phyloP scores from a whole-genome alignment of 2,888 invertebrate species.

The Lasioglossum pauxillum region DNA sequence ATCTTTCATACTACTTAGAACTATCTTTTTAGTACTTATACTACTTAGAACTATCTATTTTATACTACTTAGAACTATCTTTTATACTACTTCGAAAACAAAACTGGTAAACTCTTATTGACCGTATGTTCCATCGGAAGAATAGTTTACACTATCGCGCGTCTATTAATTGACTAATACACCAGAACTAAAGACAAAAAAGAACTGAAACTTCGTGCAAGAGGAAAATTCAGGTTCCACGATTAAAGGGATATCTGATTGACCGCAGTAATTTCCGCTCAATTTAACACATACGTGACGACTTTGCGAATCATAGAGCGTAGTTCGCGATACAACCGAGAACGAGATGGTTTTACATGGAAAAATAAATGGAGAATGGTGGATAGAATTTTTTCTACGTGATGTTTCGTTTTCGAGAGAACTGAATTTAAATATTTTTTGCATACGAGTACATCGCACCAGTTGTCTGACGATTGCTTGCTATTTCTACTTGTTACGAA shows the following conservation, averaged over 20 bases:
- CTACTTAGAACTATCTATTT: no score
- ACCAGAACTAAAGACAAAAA: not conserved
- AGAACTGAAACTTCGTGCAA: not conserved
- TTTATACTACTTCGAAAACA: not conserved
- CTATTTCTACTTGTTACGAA: not conserved
- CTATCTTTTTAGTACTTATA: no score
- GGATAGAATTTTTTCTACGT: not conserved
- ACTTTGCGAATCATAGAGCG: not conserved
- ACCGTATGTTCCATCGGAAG: not conserved
- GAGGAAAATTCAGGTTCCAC: not conserved
- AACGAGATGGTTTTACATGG: not conserved
- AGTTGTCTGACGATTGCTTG: not conserved
- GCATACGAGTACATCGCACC: not conserved
- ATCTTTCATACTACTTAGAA: not conserved
- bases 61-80: no score
- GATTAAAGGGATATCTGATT: not conserved
- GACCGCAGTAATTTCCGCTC: not conserved
- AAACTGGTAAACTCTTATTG: no score
- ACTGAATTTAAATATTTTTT: not conserved
- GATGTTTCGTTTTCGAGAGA: not conserved
- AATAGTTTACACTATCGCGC: not conserved
- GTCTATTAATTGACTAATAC: not conserved
- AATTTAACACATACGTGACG: not conserved
- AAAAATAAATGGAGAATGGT: not conserved
- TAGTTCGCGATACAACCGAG: not conserved